phyloP scores from a whole-genome alignment of 2,113 vertebrate species.

The Sciurus niger region DNA sequence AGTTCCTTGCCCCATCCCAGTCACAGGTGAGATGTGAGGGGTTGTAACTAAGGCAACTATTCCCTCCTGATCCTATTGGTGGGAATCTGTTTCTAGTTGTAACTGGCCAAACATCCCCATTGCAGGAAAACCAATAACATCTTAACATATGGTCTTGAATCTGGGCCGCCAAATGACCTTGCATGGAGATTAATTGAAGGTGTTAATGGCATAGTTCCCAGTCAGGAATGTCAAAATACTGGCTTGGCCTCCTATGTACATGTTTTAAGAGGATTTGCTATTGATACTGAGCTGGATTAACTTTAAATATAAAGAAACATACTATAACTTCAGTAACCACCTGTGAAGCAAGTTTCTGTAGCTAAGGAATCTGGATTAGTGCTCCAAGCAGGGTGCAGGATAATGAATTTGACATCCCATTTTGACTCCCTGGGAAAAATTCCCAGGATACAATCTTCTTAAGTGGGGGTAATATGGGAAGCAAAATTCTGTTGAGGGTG shows the following conservation, averaged over 20 bases:
- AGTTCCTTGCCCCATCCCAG: slow-evolving; percentile 23
- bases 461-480: slow-evolving; percentile 59
- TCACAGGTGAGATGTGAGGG: slow-evolving; percentile 69
- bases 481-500: slow-evolving; percentile 82
- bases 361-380: slow-evolving; percentile 81
- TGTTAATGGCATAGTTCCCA: slow-evolving; percentile 89
- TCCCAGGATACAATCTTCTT: slow-evolving; percentile 77
- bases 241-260: slow-evolving; percentile 85
- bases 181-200: slow-evolving; percentile 86
- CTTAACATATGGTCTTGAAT: slow-evolving; percentile 83
- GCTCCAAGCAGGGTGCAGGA: slow-evolving; percentile 63
- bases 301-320: slow-evolving; percentile 85
- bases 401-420: slow-evolving; percentile 85
- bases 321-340: slow-evolving; percentile 78
- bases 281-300: slow-evolving; percentile 87
- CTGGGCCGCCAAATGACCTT: slow-evolving; percentile 86
- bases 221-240: slow-evolving; percentile 88
- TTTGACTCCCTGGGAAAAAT: slow-evolving; percentile 80
- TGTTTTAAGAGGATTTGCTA: slow-evolving; percentile 89
- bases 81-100: slow-evolving; percentile 81
- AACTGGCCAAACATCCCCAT: slow-evolving; percentile 74
- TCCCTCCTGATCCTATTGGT: slow-evolving; percentile 74
- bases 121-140: slow-evolving; percentile 80
- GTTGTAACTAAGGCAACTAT: slow-evolving; percentile 67
- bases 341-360: slow-evolving; percentile 86